A percentile compares a stretch with the other conserved stretches of the same genome.
Evolutionary conservation across 2,797 vertebrate species (phyloP).

Genomic region (Cryptoblepharus egeriae): DNA sequence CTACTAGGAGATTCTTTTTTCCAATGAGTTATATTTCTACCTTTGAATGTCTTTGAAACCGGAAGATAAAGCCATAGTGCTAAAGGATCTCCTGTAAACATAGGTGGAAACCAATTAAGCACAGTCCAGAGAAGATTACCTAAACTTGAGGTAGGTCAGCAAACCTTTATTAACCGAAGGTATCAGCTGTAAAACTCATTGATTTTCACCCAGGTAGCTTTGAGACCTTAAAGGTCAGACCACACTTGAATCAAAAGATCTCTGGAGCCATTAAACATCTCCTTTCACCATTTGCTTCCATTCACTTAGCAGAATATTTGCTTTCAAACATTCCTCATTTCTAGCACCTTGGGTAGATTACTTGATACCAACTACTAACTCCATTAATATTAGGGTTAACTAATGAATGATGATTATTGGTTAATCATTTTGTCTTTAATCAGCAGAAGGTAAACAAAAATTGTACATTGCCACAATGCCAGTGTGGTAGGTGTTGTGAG

Average conservation of each 20-base stretch:
- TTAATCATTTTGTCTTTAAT: neutral
- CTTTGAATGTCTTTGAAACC: constrained; percentile 6
- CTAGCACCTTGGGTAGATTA: neutral
- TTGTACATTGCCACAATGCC: neutral
- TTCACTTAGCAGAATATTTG: neutral
- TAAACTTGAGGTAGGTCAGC: neutral
- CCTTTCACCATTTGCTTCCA: constrained; percentile 14
- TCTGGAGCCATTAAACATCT: constrained; percentile 9
- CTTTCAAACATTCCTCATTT: neutral
- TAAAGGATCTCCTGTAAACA: neutral
- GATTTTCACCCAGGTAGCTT: constrained; percentile 37
- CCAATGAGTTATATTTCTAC: constrained; percentile 2
- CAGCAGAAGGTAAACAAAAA: neutral
- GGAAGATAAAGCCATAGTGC: constrained; percentile 1
- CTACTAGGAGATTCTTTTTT: neutral
- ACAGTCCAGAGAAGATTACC: constrained; percentile 12
- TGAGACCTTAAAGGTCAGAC: constrained; percentile 30
- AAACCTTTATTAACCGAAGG: constrained; percentile 31
- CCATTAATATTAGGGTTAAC: neutral
- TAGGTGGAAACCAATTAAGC: constrained; percentile 17
- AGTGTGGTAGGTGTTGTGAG: too few species aligned
- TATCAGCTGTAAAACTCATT: constrained; percentile 36
- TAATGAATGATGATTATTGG: neutral
- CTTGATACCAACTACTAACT: neutral
- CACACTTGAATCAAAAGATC: constrained; percentile 30